These are phyloP conservation scores for Agelastica alni DNA, from an alignment of 2,888 invertebrate species.

Conservation along the genomic window DNA sequence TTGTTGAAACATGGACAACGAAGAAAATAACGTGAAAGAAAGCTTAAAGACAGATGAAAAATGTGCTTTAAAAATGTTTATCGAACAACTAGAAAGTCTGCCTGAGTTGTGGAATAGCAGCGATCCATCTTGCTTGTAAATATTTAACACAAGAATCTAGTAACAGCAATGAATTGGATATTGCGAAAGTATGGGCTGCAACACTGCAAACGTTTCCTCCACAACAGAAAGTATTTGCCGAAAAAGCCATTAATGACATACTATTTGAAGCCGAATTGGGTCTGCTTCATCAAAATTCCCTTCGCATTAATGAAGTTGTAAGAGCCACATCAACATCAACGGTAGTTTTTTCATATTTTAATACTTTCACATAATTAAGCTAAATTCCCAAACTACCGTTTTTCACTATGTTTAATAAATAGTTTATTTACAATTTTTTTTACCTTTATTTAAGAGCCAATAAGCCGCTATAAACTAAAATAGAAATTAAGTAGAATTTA, in stretches of 20 bases:
- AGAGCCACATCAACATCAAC: background rate
- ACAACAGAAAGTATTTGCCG: background rate
- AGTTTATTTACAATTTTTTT: too few species aligned
- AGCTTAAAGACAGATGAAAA: too few species aligned
- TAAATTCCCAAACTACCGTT: background rate
- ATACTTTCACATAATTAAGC: background rate
- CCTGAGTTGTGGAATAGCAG: background rate
- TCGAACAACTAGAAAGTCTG: background rate
- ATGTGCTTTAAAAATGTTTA: too few species aligned
- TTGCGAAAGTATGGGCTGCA: background rate
- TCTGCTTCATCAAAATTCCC: background rate
- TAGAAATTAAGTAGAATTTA: too few species aligned
- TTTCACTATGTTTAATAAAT: background rate
- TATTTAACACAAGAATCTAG: background rate
- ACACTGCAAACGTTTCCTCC: background rate
- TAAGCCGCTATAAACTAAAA: too few species aligned
- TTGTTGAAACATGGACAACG: too few species aligned
- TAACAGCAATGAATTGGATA: background rate
- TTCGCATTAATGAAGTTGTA: background rate
- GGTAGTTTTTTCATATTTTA: background rate
- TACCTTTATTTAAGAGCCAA: too few species aligned
- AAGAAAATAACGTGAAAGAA: too few species aligned
- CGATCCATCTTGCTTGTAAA: background rate
- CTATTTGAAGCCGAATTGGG: background rate
- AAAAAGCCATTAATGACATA: background rate